These are phyloP conservation scores for Achlya flavicornis DNA, from an alignment of 2,888 invertebrate genomes.

Conservation along the genomic window DNA sequence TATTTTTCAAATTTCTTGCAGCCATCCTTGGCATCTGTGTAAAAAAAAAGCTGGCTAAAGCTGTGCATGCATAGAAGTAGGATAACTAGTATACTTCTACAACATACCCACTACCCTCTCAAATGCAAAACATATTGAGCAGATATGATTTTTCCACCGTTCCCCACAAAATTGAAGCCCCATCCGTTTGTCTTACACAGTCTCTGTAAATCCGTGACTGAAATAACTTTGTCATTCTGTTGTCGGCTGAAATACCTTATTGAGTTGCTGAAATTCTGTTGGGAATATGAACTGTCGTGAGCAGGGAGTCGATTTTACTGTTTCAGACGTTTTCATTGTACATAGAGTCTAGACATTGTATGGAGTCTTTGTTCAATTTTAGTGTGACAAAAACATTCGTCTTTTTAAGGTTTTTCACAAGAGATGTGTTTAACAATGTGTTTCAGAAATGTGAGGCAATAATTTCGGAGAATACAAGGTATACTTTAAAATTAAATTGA, in stretches of 20 bases:
- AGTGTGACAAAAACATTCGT: no score
- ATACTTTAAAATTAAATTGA: no score
- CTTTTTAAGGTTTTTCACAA: no score
- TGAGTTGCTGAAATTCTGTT: slow-evolving; percentile 45
- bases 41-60: no score
- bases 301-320: neutral
- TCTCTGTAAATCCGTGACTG: slow-evolving; percentile 67
- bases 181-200: slow-evolving; percentile 63
- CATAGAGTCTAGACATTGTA: neutral
- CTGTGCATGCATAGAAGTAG: no score
- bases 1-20: no score
- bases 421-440: no score
- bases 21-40: no score
- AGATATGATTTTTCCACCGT: slow-evolving; percentile 33
- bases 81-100: no score
- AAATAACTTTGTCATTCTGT: slow-evolving; percentile 49
- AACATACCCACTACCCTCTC: slow-evolving; percentile 12
- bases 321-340: slow-evolving; percentile 2
- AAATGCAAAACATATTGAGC: slow-evolving; percentile 34
- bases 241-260: slow-evolving; percentile 42
- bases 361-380: neutral
- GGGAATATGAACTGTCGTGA: slow-evolving; percentile 50
- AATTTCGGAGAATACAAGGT: no score
- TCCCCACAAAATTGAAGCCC: slow-evolving; percentile 17
- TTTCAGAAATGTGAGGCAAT: no score